Conservation (phyloP, 2,113 vertebrate species). For the Pelvicachromis taeniatus region DNA sequence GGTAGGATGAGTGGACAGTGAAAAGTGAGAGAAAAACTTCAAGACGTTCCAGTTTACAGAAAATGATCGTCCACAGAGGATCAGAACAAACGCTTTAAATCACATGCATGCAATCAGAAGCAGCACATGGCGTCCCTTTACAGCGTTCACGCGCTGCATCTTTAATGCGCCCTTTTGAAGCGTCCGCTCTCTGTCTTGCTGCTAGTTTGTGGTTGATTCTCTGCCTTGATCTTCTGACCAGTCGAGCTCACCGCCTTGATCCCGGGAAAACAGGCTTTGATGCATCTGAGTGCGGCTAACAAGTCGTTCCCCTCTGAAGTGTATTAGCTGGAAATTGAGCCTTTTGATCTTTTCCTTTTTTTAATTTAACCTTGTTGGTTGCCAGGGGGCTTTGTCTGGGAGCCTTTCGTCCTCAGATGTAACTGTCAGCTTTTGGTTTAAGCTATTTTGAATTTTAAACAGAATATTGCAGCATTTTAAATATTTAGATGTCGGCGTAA, state of each 20-base stretch:
- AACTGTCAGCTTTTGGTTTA: not conserved
- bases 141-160: not conserved
- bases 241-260: not conserved
- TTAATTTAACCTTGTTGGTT: slow-evolving; percentile 12
- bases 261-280: slow-evolving; percentile 26
- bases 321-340: slow-evolving; percentile 18
- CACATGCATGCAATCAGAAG: not conserved
- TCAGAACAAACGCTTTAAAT: not conserved
- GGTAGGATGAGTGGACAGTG: not conserved
- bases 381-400: not conserved
- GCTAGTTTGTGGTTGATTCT: not conserved
- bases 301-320: slow-evolving; percentile 12
- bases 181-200: not conserved
- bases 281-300: slow-evolving; percentile 11
- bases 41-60: not conserved
- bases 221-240: slow-evolving; percentile 33
- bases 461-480: not conserved
- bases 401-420: not conserved
- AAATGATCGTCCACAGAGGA: not conserved
- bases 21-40: not conserved
- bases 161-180: not conserved
- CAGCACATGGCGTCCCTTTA: not conserved
- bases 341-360: slow-evolving; percentile 40
- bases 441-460: not conserved
- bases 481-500: not conserved